Evolutionary conservation across 2,888 invertebrate genomes (phyloP).

Genomic region (Caenorhabditis sp.): DNA sequence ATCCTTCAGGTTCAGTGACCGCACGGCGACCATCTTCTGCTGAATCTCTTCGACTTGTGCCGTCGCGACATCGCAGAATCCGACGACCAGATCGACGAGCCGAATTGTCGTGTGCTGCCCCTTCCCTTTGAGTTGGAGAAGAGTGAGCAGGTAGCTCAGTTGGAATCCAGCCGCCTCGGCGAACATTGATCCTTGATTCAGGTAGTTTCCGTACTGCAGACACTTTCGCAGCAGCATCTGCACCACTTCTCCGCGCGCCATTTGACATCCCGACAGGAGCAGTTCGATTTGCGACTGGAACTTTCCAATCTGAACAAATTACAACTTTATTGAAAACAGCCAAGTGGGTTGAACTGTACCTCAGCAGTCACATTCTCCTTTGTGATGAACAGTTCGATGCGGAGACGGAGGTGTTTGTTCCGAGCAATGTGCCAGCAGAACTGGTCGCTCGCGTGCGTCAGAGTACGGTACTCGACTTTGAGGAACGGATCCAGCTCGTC

Average conservation of each 20-base stretch:
- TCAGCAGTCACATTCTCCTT: conserved; percentile 50
- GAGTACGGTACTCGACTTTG: conserved; percentile 29
- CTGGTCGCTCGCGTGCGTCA: conserved; percentile 56
- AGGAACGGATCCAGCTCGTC: conserved; percentile 45
- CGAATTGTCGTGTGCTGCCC: conserved; percentile 36
- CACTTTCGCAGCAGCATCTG: conserved; percentile 50
- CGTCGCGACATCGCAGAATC: conserved; percentile 42
- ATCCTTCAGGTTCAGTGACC: conserved; percentile 48
- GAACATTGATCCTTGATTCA: conserved; percentile 59
- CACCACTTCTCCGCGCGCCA: conserved; percentile 46
- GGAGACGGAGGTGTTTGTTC: conserved; percentile 38
- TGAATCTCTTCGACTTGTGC: conserved; percentile 40
- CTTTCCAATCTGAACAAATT: conserved; percentile 37
- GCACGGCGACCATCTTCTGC: conserved; percentile 24
- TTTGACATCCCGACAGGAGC: conserved; percentile 24
- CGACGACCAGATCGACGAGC: conserved; percentile 44
- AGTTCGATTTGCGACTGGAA: conserved; percentile 44
- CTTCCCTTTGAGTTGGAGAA: conserved; percentile 55
- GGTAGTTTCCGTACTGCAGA: conserved; percentile 56
- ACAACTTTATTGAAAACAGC: too few relatives aligned
- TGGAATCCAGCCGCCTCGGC: conserved; percentile 56
- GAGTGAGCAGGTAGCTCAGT: conserved; percentile 40
- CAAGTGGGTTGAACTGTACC: too few relatives aligned
- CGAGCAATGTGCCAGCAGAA: conserved; percentile 57
- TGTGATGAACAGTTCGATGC: conserved; percentile 52